These are phyloP conservation scores for Zaprionus gabonicus DNA, from an alignment of 1,140 invertebrate genomes.

Conservation along the genomic window DNA sequence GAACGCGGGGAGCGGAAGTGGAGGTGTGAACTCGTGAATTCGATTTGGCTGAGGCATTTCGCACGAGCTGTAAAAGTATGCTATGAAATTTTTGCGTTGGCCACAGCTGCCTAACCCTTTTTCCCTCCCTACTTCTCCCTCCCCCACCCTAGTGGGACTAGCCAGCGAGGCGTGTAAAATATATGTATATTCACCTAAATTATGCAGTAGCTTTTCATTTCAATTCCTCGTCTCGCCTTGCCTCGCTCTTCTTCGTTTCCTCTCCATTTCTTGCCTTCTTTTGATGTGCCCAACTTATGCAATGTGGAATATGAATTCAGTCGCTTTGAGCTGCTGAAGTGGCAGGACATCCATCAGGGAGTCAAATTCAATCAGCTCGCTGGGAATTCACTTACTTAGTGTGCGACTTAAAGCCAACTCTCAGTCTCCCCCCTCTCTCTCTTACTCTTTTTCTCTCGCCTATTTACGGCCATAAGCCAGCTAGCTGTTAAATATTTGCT, in stretches of 20 bases:
- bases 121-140: no score
- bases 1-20: no score
- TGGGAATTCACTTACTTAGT: conserved; percentile 20
- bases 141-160: background rate
- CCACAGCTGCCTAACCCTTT: conserved; percentile 10
- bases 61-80: conserved; percentile 11
- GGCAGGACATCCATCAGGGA: conserved; percentile 35
- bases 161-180: conserved; percentile 53
- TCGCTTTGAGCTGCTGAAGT: conserved; percentile 24
- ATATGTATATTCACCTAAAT: conserved; percentile 68
- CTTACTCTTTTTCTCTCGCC: background rate
- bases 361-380: conserved; percentile 44
- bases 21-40: background rate
- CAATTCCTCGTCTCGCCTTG: conserved; percentile 31
- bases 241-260: background rate
- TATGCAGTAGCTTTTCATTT: conserved; percentile 61
- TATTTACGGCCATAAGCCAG: conserved; percentile 20
- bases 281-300: conserved; percentile 43
- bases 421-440: background rate
- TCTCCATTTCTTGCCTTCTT: conserved; percentile 24
- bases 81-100: conserved; percentile 2
- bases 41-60: conserved; percentile 9
- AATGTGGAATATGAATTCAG: conserved; percentile 28
- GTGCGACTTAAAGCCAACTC: conserved; percentile 9
- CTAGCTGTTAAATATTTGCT: conserved; percentile 46